phyloP scores from a whole-genome alignment of 2,888 invertebrate genomes.

The Dynastes grantii region DNA sequence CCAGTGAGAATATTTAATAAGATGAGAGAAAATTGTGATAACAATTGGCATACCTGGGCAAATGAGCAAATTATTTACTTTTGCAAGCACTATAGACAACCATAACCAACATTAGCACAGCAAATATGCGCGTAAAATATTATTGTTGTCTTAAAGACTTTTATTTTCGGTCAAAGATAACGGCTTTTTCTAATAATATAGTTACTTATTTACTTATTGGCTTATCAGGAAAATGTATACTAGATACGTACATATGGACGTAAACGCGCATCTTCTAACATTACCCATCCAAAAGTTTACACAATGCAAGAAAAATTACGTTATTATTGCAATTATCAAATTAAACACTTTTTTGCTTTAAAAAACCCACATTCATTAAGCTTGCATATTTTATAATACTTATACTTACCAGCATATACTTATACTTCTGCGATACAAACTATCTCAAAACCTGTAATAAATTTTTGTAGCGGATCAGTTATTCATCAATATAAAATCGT shows the following conservation, averaged over 20 bases:
- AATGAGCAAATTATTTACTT: constrained; percentile 22
- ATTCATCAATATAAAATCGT: too few species aligned
- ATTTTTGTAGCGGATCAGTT: too few species aligned
- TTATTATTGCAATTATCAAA: neutral
- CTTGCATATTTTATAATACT: constrained; percentile 9
- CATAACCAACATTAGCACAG: neutral
- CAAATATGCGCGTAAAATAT: neutral
- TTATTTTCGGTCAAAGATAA: neutral
- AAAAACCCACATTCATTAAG: constrained; percentile 24
- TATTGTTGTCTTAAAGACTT: neutral
- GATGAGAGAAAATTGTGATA: neutral
- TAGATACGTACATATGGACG: neutral
- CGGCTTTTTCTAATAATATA: neutral
- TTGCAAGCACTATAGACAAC: neutral
- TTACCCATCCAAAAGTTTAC: neutral
- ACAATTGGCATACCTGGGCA: constrained; percentile 31
- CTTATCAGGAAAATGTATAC: constrained; percentile 21
- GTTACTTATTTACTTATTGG: constrained; percentile 4
- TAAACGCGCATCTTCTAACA: neutral
- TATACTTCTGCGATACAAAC: neutral
- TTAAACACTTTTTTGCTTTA: neutral
- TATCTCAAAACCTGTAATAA: too few species aligned
- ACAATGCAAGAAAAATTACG: neutral
- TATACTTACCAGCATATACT: neutral
- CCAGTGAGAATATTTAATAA: constrained; percentile 27